Percentiles rank a stretch among this genome's conserved stretches.
Evolutionary conservation across 2,888 invertebrate genomes (phyloP).

Genomic region (Drosophila aldrichi): DNA sequence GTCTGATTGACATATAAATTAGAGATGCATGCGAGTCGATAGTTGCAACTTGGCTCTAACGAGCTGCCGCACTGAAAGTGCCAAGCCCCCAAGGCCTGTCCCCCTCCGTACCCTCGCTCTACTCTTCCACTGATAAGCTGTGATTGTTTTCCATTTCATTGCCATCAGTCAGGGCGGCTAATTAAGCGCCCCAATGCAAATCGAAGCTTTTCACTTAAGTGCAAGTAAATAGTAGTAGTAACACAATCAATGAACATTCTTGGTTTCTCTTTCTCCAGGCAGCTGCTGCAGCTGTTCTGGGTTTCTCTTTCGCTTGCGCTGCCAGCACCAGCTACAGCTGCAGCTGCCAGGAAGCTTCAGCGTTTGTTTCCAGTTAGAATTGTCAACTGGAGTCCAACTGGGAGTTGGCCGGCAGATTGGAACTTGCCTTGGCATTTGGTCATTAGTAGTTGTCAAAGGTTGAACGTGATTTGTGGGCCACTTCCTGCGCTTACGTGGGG

Average conservation of each 20-base stretch:
- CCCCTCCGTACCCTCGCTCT: not conserved
- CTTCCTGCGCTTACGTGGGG: constrained; percentile 53
- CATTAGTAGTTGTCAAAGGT: constrained; percentile 74
- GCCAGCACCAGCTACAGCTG: constrained; percentile 7
- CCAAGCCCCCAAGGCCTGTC: not conserved
- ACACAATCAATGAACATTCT: constrained; percentile 38
- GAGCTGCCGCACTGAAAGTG: constrained; percentile 74
- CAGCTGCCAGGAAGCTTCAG: constrained; percentile 38
- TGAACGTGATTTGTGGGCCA: constrained; percentile 68
- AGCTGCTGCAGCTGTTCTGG: constrained; percentile 10
- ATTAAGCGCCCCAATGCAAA: constrained; percentile 51
- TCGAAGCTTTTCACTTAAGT: constrained; percentile 76
- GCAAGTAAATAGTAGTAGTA: constrained; percentile 64
- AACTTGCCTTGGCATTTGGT: constrained; percentile 47
- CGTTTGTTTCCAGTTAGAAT: constrained; percentile 75
- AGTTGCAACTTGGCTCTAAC: constrained; percentile 59
- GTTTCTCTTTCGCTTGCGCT: constrained; percentile 7
- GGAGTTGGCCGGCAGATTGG: constrained; percentile 18
- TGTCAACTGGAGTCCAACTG: constrained; percentile 16
- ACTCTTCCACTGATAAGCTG: constrained; percentile 51
- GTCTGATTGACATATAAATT: constrained; percentile 79
- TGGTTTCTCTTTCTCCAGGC: constrained; percentile 10
- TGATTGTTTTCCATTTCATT: constrained; percentile 77
- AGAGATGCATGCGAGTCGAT: constrained; percentile 77
- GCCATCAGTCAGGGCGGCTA: constrained; percentile 63